Evolutionary conservation across 2,797 vertebrate genomes (phyloP).

Genomic region (Arnoldichthys spilopterus): DNA sequence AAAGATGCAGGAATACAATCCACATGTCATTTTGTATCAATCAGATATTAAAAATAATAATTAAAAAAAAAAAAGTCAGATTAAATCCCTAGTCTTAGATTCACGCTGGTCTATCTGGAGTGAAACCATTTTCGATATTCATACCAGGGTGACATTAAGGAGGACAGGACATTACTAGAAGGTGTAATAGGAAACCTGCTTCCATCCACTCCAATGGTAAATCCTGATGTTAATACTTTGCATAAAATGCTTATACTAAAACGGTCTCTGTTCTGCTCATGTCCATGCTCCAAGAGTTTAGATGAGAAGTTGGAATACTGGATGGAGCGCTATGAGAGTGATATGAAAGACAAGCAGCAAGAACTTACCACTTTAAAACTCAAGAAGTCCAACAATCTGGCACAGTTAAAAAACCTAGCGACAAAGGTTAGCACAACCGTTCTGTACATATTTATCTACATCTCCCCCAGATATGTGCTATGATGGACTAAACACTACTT

Average conservation of each 20-base stretch:
- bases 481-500: not conserved
- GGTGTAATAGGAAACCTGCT: too few species aligned
- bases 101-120: too few species aligned
- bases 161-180: too few species aligned
- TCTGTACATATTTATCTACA: not conserved
- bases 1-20: too few species aligned
- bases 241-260: not conserved
- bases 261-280: not conserved
- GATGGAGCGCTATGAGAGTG: slow-evolving; percentile 83
- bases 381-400: slow-evolving; percentile 74
- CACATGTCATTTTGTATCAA: too few species aligned
- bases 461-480: not conserved
- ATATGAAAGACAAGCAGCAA: slow-evolving; percentile 80
- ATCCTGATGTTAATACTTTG: not conserved
- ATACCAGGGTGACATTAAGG: too few species aligned
- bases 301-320: slow-evolving; percentile 80
- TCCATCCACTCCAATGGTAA: too few species aligned
- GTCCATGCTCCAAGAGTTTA: slow-evolving; percentile 57
- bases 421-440: slow-evolving; percentile 79
- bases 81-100: too few species aligned
- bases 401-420: slow-evolving; percentile 78
- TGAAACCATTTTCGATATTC: too few species aligned
- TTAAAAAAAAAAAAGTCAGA: too few species aligned
- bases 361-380: slow-evolving; percentile 74
- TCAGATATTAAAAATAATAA: too few species aligned